Evolutionary conservation across 2,888 invertebrate species (phyloP), one percentile per base, ranked within the genome.

Genomic region (Leucophenga montana): DNA sequence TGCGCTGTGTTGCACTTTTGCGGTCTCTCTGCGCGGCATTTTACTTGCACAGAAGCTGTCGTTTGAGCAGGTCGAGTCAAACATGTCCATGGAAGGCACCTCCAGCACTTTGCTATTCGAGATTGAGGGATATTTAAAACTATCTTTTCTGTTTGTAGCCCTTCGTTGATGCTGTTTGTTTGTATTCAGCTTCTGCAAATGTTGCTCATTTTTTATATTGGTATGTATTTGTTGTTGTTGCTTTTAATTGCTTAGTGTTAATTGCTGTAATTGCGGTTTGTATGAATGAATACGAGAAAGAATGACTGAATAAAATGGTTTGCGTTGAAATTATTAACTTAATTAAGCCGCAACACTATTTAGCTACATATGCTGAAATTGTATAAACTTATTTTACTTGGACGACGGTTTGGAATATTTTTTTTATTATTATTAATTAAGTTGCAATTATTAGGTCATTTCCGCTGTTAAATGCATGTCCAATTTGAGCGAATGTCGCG

Each of bases 201-300:
- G n/a, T 5, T 31, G n/a, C n/a, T 22, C 18, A 14, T 57, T 57
- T 57, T 57, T 57, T 57, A n/a, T 61, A 4, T 22, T 39, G 18
- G 33, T 61, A 50, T 11, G 5, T 39, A 14, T 3, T 59, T 39
- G 53, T 14, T 82, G 82, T 82, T 84, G 84, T 77, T 82, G 84
- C 76, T 48, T 82, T 83, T 82, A 82, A 82, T 82, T 82, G 84
- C 81, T 81, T 81, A 80, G 82, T 82, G 82, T 82, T 82, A 82
- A 82, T 82, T 82, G 82, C 77, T 77, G 81, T 84, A 82, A 82
- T 82, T 82, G 82, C 81, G 84, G 83, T 78, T 39, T 61, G n/a
- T 8, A 39, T n/a, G 31, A 33, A 61, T 39, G 61, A 14, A 61
- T 57, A 8, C 54, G 13, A 22, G 14, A 57, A 57, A 57, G 13